Conservation (phyloP, 1,140 invertebrate genomes). For the Propsilocerus akamusi region DNA sequence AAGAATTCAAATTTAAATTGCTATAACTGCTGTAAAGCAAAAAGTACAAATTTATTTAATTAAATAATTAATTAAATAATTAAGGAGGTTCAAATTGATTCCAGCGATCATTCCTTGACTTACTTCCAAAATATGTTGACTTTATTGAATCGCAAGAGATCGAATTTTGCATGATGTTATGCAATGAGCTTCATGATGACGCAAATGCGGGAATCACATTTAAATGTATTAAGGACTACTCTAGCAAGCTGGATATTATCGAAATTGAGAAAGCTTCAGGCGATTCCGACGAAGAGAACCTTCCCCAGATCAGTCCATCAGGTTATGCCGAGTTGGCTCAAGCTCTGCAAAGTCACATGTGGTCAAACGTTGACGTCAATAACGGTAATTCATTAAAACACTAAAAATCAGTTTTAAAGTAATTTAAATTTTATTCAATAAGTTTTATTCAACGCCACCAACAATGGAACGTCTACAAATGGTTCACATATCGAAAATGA, state of each 20-base stretch:
- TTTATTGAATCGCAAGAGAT: slow-evolving; percentile 5
- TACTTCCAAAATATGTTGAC: neutral
- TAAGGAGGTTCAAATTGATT: neutral
- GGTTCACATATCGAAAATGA: neutral
- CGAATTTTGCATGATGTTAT: slow-evolving; percentile 7
- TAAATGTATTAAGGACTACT: slow-evolving; percentile 4
- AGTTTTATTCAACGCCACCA: neutral
- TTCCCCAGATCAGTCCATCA: neutral
- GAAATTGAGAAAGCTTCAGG: neutral
- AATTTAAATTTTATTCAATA: too few relatives aligned
- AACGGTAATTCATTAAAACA: neutral
- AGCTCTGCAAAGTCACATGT: slow-evolving; percentile 1
- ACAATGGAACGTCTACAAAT: too few relatives aligned
- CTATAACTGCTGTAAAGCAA: too few relatives aligned
- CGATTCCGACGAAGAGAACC: slow-evolving; percentile 5
- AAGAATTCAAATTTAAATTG: too few relatives aligned
- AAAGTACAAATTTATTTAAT: too few relatives aligned
- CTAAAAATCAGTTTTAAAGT: too few relatives aligned
- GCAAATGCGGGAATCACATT: slow-evolving; percentile 6
- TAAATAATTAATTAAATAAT: too few relatives aligned
- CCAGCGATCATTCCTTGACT: slow-evolving; percentile 2
- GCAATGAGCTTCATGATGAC: slow-evolving; percentile 6
- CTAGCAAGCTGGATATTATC: slow-evolving; percentile 6
- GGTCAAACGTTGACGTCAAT: slow-evolving; percentile 6
- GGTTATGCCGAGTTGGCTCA: slow-evolving; percentile 7